Base-by-base conservation (phyloP, 1,140 invertebrate species). In the Listronotus bonariensis region DNA sequence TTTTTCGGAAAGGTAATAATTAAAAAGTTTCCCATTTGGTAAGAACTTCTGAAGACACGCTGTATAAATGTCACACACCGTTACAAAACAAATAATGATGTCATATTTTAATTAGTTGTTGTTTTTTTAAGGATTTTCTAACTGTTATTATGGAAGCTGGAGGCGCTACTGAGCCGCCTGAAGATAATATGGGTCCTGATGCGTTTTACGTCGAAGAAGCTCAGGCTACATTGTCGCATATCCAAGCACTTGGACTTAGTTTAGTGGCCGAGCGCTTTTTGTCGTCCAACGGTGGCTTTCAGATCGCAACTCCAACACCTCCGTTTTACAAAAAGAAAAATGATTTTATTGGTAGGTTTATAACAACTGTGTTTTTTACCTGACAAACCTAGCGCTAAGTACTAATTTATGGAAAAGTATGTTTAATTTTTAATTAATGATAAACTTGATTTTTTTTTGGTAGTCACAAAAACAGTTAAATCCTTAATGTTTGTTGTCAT, bases 71-170 rank as follows among this genome's bases (percentile, higher is more conserved):
- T 26, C 1, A 26, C 1, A 26, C 26, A 3, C 1, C 9, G 18
- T 31, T 9, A 31, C 8, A 20, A 15, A 46, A 9, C 3, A 17
- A 18, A 14, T 46, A n/a, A 3, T 15, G 14, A 14, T 14, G 14
- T 68, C n/a, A 26, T 17, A 15, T 8, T 32, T 32, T 26, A 18
- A 43, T 40, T 41, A 54, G 11, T 9, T 38, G 34, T 10, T 54
- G 8, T 14, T 46, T 46, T 3, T 32, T 67, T 46, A 60, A 80
- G 67, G 75, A 79, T 58, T 80, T 91, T 61, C 77, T 92, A 60
- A 84, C 84, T 5, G 87, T 88, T 2, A 76, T 92, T 36, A 84
- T 92, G 71, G 89, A 92, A 82, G 87, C 88, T 42, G 89, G 85
- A 51, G 85, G 86, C 32, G 75, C 77, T 55, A 77, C 76, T 7